These are phyloP conservation scores for Hypomecis punctinalis DNA, from an alignment of 2,888 invertebrate species.

Conservation along the genomic window DNA sequence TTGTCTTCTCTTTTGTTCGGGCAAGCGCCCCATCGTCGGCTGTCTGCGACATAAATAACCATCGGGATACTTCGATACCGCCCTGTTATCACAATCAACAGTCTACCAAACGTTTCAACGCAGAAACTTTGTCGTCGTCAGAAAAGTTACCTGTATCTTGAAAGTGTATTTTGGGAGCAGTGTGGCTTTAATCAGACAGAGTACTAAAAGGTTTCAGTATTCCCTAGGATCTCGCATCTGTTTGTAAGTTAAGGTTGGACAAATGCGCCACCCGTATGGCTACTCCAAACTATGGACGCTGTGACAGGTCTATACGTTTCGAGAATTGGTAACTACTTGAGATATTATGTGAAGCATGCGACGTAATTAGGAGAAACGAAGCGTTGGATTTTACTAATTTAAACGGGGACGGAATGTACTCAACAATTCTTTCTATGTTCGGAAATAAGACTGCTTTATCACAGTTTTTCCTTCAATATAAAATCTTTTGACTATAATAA, in stretches of 20 bases:
- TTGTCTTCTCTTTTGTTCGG: constrained; percentile 79
- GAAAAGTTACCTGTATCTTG: background rate
- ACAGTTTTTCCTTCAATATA: no score
- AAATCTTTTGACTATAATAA: no score
- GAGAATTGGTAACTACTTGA: constrained; percentile 45
- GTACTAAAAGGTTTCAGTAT: constrained; percentile 16
- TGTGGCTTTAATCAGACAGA: constrained; percentile 3
- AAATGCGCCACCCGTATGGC: constrained; percentile 77
- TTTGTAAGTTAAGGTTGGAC: constrained; percentile 72
- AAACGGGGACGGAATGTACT: constrained; percentile 1
- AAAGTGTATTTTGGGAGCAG: background rate
- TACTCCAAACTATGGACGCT: constrained; percentile 57
- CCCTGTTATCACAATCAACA: constrained; percentile 70
- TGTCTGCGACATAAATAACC: constrained; percentile 77
- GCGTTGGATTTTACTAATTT: constrained; percentile 22
- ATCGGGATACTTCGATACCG: constrained; percentile 76
- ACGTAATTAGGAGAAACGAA: constrained; percentile 34
- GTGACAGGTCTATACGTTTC: constrained; percentile 55
- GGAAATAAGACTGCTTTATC: background rate
- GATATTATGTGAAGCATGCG: constrained; percentile 36
- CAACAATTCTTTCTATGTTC: no score
- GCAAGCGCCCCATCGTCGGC: constrained; percentile 61
- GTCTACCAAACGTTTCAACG: constrained; percentile 7
- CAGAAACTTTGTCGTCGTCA: constrained; percentile 23
- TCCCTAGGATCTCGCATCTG: constrained; percentile 70